Evolutionary conservation across 2,888 invertebrate genomes (phyloP).

Genomic region (Hypena proboscidalis): DNA sequence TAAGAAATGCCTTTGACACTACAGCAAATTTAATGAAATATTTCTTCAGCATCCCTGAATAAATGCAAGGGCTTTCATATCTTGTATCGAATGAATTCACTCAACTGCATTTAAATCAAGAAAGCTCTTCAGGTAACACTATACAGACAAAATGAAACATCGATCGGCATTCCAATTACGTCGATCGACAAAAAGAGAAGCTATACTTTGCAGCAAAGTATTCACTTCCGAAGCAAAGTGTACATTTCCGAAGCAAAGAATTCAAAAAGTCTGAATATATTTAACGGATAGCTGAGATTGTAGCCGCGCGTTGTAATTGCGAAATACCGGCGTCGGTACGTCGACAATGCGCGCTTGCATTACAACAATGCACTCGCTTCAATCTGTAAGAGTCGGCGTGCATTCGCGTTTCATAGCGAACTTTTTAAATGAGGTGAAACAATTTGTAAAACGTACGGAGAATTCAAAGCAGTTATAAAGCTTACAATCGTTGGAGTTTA

Average conservation of each 20-base stretch:
- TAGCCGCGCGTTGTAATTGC: slow-evolving; percentile 28
- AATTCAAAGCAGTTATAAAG: neutral
- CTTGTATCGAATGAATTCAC: neutral
- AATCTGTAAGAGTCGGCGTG: slow-evolving; percentile 3
- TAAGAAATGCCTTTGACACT: too few species aligned
- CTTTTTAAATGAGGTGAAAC: neutral
- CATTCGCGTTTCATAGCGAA: neutral
- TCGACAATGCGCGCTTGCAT: slow-evolving; percentile 8
- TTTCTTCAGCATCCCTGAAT: neutral
- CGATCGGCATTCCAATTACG: slow-evolving; percentile 20
- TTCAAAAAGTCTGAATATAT: slow-evolving; percentile 1
- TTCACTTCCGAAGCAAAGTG: slow-evolving; percentile 8
- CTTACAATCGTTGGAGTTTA: too few species aligned
- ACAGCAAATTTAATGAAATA: too few species aligned
- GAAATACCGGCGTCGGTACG: slow-evolving; percentile 16
- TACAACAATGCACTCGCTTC: slow-evolving; percentile 1
- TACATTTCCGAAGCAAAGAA: slow-evolving; percentile 9
- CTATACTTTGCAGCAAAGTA: slow-evolving; percentile 7
- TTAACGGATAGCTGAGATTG: slow-evolving; percentile 18
- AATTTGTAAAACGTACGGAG: slow-evolving; percentile 8
- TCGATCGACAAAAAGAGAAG: slow-evolving; percentile 19
- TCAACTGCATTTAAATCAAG: slow-evolving; percentile 5
- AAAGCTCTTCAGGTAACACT: neutral
- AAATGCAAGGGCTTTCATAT: too few species aligned
- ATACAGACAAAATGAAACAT: slow-evolving; percentile 13